phyloP scores from a whole-genome alignment of 2,888 invertebrate genomes.

The Cyaniris semiargus region DNA sequence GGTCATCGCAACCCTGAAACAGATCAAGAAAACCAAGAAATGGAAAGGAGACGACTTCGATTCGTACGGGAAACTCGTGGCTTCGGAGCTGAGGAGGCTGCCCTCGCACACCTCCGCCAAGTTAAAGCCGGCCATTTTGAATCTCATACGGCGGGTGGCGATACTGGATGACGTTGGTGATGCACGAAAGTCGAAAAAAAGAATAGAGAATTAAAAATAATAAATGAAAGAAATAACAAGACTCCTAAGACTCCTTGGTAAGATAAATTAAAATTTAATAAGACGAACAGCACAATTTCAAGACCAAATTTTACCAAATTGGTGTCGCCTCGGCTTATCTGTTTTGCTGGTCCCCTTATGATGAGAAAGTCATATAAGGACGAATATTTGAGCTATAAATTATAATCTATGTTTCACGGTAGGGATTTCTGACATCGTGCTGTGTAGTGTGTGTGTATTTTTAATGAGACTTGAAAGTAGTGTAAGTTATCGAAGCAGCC shows the following conservation, averaged over 20 bases:
- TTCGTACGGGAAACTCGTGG: constrained; percentile 13
- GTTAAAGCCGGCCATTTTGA: neutral
- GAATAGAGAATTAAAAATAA: neutral
- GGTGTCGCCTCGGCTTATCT: neutral
- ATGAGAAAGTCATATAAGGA: neutral
- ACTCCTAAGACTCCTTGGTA: no score
- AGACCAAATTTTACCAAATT: neutral
- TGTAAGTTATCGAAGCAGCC: neutral
- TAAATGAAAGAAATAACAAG: no score
- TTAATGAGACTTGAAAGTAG: no score
- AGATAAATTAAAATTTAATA: no score
- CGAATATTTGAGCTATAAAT: neutral
- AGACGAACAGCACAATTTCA: neutral
- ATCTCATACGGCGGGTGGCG: neutral
- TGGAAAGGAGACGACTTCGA: neutral
- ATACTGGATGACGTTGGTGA: neutral
- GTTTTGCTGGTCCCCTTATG: no score
- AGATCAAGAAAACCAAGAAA: neutral
- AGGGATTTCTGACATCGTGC: neutral
- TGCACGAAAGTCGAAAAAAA: no score
- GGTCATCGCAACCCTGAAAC: neutral
- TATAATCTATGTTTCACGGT: neutral
- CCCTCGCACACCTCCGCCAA: neutral
- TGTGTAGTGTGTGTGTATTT: neutral
- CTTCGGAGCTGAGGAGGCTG: neutral